phyloP scores from a whole-genome alignment of 2,113 vertebrate genomes.

The Notothenia coriiceps region DNA sequence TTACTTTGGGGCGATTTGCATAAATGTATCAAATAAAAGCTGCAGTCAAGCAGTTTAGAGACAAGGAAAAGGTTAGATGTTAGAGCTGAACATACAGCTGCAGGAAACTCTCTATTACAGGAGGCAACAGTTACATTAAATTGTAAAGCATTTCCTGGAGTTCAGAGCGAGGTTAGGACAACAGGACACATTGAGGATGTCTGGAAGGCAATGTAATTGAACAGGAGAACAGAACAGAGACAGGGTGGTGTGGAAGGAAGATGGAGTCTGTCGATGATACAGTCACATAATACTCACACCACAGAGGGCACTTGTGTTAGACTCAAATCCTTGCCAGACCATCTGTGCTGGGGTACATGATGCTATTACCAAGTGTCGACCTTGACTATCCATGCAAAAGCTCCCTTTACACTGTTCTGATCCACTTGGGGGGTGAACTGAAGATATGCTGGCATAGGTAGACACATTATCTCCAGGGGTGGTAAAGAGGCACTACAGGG shows the following conservation, averaged over 20 bases:
- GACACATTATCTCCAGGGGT: constrained; percentile 2
- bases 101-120: constrained; percentile 46
- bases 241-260: constrained; percentile 29
- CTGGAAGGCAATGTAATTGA: constrained; percentile 65
- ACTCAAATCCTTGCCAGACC: constrained; percentile 21
- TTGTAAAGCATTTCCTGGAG: constrained; percentile 60
- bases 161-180: constrained; percentile 62
- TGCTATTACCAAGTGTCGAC: constrained; percentile 12
- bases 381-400: constrained; percentile 33
- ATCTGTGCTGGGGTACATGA: constrained; percentile 19
- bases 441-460: constrained; percentile 7
- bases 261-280: constrained; percentile 52
- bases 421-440: neutral
- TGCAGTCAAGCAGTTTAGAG: constrained; percentile 33
- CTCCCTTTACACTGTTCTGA: constrained; percentile 2
- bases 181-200: constrained; percentile 52
- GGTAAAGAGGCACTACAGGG: neutral
- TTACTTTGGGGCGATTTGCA: constrained; percentile 45
- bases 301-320: constrained; percentile 39
- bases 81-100: constrained; percentile 30
- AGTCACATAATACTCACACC: constrained; percentile 45
- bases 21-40: constrained; percentile 62
- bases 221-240: constrained; percentile 47
- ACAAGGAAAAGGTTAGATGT: constrained; percentile 16
- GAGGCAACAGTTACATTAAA: constrained; percentile 34